Base-by-base conservation (phyloP, 2,797 vertebrate species). In the Thalassophryne amazonica region DNA sequence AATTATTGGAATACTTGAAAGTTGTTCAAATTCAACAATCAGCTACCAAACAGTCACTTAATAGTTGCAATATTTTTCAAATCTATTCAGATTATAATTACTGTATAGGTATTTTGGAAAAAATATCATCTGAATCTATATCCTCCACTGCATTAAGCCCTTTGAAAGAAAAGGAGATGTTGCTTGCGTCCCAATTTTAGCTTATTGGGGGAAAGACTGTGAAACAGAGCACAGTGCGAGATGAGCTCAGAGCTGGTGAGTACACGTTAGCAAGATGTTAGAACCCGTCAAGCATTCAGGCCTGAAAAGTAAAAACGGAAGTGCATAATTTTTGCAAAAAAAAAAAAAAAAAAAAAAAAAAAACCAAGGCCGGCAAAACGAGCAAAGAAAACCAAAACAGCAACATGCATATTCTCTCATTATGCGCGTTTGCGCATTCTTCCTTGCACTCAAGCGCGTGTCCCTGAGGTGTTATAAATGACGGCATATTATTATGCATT, bases 261-360 rank as follows among this genome's bases (percentile, higher is more conserved):
- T 63, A 69, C 78, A 64, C 35, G 65, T 83, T 78, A 79, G 83
- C 55, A 49, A 73, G 62, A 80, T 41, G 68, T 87, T 72, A 82
- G 76, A 70, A 57, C 75, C 61, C 74, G 79, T 84, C 65, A 85
- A 79, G 76, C 83, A 68, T 77, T 80, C 49, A 71, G 58, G 70
- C 58, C 56, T 59, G 33, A 59, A 69, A 81, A 88, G 70, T 85
- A 63, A 81, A 85, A 81, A 77, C 78, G 83, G 78, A 59, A 74
- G 85, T 73, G 68, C 61, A 79, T 65, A 76, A n/a, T n/a, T n/a
- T n/a, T n/a, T n/a, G n/a, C n/a, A n/a, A n/a, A n/a, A n/a, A n/a
- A n/a, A n/a, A n/a, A n/a, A n/a, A n/a, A n/a, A n/a, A n/a, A n/a
- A n/a, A n/a, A n/a, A n/a, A n/a, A n/a, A n/a, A n/a, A n/a, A n/a